Conservation (phyloP, 2,113 vertebrate genomes). For the Chaetodon trifascialis region DNA sequence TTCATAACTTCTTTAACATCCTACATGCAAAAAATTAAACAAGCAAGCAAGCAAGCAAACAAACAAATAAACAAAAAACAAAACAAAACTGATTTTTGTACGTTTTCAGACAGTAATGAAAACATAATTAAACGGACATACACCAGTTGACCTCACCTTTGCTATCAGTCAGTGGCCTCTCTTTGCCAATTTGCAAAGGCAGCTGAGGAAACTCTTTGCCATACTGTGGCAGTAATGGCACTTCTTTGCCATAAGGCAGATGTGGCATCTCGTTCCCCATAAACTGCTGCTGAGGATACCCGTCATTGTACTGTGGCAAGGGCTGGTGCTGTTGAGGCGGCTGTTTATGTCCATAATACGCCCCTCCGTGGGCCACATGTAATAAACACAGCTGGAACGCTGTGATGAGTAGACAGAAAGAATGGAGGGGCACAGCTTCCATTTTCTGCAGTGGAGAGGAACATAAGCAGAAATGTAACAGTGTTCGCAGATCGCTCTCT, state of each 20-base stretch:
- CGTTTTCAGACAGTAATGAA: too few species aligned
- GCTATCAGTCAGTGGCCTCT: slow-evolving; percentile 85
- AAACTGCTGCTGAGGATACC: slow-evolving; percentile 87
- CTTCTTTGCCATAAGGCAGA: slow-evolving; percentile 38
- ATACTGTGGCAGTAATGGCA: slow-evolving; percentile 88
- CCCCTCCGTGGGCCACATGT: slow-evolving; percentile 84
- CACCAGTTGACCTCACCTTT: slow-evolving; percentile 86
- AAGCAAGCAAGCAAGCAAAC: too few species aligned
- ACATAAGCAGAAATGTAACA: neutral
- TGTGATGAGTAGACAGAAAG: slow-evolving; percentile 79
- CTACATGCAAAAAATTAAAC: too few species aligned
- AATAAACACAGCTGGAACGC: slow-evolving; percentile 83
- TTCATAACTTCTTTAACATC: too few species aligned
- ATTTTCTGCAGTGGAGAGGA: slow-evolving; percentile 73
- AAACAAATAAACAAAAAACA: too few species aligned
- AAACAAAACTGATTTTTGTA: too few species aligned
- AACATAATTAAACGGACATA: neutral
- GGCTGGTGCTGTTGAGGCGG: slow-evolving; percentile 90
- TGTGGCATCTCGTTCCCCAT: slow-evolving; percentile 91
- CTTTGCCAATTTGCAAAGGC: slow-evolving; percentile 88
- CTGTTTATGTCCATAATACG: slow-evolving; percentile 93
- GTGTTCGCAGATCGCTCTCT: neutral
- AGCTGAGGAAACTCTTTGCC: slow-evolving; percentile 91
- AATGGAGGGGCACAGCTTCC: slow-evolving; percentile 66
- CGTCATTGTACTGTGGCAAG: slow-evolving; percentile 92